Conservation (phyloP, 2,888 invertebrate genomes). For the Alviniconcha strummeri region DNA sequence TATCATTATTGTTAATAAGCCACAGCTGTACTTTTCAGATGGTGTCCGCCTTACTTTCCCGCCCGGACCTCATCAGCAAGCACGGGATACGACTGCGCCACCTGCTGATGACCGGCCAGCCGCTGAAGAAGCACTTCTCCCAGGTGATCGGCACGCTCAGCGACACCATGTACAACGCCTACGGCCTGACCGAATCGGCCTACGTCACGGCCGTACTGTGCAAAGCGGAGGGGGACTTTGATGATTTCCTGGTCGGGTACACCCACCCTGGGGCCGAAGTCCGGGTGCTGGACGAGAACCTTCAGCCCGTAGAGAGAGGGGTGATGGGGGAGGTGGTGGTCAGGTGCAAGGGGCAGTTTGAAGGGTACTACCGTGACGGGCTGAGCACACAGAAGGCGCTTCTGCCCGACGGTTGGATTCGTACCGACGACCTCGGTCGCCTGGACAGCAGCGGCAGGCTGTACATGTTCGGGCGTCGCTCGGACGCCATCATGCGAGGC, state of each 20-base stretch:
- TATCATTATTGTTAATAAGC: too few relatives aligned
- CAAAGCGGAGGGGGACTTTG: background rate
- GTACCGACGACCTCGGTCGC: background rate
- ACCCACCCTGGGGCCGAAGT: background rate
- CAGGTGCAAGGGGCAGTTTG: background rate
- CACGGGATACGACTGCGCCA: background rate
- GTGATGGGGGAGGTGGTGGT: background rate
- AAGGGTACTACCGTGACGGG: background rate
- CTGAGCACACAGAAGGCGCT: background rate
- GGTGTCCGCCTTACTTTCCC: background rate
- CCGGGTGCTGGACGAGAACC: conserved; percentile 1
- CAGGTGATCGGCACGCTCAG: background rate
- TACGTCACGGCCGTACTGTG: background rate
- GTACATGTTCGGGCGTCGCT: background rate
- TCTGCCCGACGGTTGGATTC: background rate
- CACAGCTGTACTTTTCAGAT: background rate
- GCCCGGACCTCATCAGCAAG: background rate
- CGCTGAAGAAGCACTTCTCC: background rate
- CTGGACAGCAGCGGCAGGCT: background rate
- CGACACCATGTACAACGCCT: background rate
- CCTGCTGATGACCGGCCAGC: background rate
- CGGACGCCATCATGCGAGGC: conserved; percentile 7
- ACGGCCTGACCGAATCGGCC: background rate
- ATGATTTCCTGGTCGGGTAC: background rate
- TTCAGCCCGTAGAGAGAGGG: background rate